Evolutionary conservation across 1,140 invertebrate genomes (phyloP).

Genomic region (Drosophila yakuba): DNA sequence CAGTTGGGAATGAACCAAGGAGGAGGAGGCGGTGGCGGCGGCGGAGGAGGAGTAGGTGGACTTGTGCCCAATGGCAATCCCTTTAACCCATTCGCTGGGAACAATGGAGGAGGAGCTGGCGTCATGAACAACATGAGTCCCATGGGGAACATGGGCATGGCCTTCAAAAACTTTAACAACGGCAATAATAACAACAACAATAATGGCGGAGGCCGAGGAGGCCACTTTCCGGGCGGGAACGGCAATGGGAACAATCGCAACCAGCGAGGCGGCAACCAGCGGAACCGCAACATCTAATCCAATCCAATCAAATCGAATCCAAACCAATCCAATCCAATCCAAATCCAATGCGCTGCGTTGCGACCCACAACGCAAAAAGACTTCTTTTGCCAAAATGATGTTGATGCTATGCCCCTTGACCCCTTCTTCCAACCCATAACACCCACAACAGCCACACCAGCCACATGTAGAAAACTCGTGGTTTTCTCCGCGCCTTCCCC

Average conservation of each 20-base stretch:
- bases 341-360: background rate
- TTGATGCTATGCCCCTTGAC: conserved; percentile 19
- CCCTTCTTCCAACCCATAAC: background rate
- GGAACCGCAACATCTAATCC: conserved; percentile 42
- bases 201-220: conserved; percentile 28
- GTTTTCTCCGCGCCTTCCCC: background rate
- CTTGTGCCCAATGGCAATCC: conserved; percentile 85
- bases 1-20: background rate
- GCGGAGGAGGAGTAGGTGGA: background rate
- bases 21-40: no score
- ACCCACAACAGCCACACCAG: no score
- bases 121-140: conserved; percentile 35
- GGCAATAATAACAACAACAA: conserved; percentile 18
- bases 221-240: conserved; percentile 43
- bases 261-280: conserved; percentile 39
- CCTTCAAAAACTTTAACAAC: conserved; percentile 53
- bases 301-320: no score
- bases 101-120: conserved; percentile 7
- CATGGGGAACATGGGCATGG: conserved; percentile 35
- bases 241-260: conserved; percentile 46
- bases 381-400: conserved; percentile 45
- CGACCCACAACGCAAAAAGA: conserved; percentile 16
- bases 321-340: no score
- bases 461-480: background rate
- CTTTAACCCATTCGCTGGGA: conserved; percentile 83